Conservation (phyloP, 2,888 invertebrate species). For the Hetaerina titia region DNA sequence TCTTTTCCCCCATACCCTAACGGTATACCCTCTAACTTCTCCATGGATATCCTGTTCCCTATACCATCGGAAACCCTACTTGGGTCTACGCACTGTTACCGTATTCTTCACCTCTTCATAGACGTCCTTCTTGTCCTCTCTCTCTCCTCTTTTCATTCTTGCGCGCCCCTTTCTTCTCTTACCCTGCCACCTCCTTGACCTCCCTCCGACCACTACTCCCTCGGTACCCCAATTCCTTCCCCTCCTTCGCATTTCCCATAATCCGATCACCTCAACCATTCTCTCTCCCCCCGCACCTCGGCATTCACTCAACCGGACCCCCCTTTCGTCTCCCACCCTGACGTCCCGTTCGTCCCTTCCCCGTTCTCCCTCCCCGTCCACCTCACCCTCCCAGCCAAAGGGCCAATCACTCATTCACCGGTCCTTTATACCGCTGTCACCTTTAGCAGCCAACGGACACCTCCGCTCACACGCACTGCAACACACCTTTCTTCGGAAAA, state of each 20-base stretch:
- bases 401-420: slow-evolving; percentile 56
- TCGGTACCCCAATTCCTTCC: background rate
- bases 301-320: slow-evolving; percentile 23
- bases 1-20: background rate
- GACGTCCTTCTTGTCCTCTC: background rate
- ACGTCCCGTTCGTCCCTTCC: background rate
- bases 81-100: background rate
- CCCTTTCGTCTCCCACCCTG: background rate
- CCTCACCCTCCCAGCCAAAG: background rate
- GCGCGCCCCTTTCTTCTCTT: background rate
- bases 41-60: background rate
- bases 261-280: slow-evolving; percentile 59
- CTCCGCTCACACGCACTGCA: slow-evolving; percentile 37
- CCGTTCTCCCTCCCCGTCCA: background rate
- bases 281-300: background rate
- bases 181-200: background rate
- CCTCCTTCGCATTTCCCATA: slow-evolving; percentile 37
- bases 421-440: slow-evolving; percentile 38
- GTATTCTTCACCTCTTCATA: background rate
- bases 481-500: slow-evolving; percentile 52
- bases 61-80: background rate
- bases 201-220: background rate
- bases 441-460: slow-evolving; percentile 18
- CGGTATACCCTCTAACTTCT: background rate
- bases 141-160: background rate